Conservation (phyloP, 2,888 invertebrate species). For the Oscheius onirici region DNA sequence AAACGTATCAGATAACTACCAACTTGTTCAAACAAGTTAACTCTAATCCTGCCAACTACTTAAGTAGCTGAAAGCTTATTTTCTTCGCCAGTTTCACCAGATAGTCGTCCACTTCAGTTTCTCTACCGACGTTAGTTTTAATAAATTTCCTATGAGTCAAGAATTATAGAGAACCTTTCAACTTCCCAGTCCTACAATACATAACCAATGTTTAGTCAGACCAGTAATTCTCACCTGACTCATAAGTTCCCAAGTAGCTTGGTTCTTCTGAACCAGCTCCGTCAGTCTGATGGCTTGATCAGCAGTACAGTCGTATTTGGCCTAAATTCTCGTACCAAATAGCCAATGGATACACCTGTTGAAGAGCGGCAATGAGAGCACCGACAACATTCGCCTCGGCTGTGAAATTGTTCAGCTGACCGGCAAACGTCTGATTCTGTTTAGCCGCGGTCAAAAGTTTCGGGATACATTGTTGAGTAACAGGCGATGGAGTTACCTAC, state of each 20-base stretch:
- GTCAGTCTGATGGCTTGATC: constrained; percentile 6
- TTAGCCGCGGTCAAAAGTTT: not conserved
- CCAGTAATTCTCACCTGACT: not conserved
- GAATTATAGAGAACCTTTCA: not conserved
- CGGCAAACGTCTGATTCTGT: not conserved
- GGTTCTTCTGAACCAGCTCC: not conserved
- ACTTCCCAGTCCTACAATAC: no score
- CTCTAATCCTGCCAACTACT: no score
- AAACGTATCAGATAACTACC: no score
- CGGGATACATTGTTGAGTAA: constrained; percentile 18
- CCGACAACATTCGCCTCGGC: not conserved
- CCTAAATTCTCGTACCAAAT: not conserved
- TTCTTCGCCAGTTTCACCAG: no score
- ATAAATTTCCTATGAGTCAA: not conserved
- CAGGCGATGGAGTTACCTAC: not conserved
- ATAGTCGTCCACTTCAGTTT: no score
- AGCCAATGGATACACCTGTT: not conserved
- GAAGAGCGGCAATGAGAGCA: not conserved
- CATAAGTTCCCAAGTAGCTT: constrained; percentile 16
- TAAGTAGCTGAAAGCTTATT: no score
- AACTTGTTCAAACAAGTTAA: no score
- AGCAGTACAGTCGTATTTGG: not conserved
- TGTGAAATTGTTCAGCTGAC: constrained; percentile 8
- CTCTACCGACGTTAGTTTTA: no score
- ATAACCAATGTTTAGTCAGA: no score